Conservation (phyloP, 2,888 invertebrate genomes). For the Stomorhina lunata region DNA sequence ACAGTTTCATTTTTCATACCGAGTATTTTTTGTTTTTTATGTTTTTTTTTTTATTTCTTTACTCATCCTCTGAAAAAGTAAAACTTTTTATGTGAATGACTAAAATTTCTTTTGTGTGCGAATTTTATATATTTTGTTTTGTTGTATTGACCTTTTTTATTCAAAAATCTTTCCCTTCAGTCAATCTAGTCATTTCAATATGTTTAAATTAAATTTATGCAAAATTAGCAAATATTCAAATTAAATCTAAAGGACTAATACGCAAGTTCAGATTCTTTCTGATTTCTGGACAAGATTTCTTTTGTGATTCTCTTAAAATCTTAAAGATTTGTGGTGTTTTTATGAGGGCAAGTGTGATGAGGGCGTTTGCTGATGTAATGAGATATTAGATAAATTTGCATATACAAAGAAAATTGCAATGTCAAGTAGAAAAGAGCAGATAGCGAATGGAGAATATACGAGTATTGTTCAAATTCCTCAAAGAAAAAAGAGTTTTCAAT, state of each 20-base stretch:
- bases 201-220: conserved; percentile 45
- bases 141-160: too few relatives aligned
- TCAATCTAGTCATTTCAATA: too few relatives aligned
- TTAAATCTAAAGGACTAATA: not conserved
- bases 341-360: not conserved
- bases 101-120: too few relatives aligned
- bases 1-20: too few relatives aligned
- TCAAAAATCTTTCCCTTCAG: not conserved
- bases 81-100: not conserved
- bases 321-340: not conserved
- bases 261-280: not conserved
- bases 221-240: conserved; percentile 40
- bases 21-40: not conserved
- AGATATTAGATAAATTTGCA: not conserved
- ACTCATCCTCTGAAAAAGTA: not conserved
- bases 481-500: not conserved
- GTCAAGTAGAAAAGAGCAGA: not conserved
- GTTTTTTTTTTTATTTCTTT: not conserved
- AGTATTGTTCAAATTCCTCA: not conserved
- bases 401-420: not conserved
- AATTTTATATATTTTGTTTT: not conserved
- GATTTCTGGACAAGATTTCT: not conserved
- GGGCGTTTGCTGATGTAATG: not conserved
- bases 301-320: not conserved
- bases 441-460: not conserved